Evolutionary conservation across 2,797 vertebrate species (phyloP).

Genomic region (Halcyon smyrnensis): DNA sequence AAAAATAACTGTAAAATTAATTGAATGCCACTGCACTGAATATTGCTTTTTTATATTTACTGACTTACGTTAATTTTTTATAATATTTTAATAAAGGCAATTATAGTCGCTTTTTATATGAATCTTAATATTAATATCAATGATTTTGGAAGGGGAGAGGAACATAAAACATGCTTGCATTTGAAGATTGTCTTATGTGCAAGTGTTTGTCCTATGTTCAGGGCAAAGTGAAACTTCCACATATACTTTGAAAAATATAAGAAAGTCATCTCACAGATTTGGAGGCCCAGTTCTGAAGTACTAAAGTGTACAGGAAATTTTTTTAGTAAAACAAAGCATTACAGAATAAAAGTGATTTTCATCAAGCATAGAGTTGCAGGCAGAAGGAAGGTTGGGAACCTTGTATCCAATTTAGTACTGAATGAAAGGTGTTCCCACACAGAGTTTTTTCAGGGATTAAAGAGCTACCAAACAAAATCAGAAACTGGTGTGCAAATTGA

Average conservation of each 20-base stretch:
- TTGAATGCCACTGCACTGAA: neutral
- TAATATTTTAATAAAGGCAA: neutral
- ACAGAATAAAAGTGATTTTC: neutral
- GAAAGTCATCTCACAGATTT: neutral
- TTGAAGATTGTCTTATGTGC: too few relatives aligned
- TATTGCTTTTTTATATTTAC: neutral
- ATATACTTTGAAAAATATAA: neutral
- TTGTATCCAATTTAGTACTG: neutral
- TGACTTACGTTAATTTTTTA: neutral
- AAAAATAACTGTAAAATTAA: neutral
- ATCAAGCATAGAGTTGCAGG: neutral
- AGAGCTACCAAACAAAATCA: neutral
- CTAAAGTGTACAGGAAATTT: neutral
- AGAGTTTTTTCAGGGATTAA: neutral
- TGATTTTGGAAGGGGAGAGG: neutral
- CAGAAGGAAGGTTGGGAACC: neutral
- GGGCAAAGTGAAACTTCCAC: neutral
- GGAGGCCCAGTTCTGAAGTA: neutral
- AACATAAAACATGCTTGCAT: neutral
- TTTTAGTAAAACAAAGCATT: neutral
- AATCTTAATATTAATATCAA: neutral
- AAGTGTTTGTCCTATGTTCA: neutral
- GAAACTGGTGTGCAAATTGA: neutral
- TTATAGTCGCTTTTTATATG: neutral
- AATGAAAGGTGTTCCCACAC: neutral